phyloP scores from a whole-genome alignment of 2,797 vertebrate species.

The Eulemur albifrons region DNA sequence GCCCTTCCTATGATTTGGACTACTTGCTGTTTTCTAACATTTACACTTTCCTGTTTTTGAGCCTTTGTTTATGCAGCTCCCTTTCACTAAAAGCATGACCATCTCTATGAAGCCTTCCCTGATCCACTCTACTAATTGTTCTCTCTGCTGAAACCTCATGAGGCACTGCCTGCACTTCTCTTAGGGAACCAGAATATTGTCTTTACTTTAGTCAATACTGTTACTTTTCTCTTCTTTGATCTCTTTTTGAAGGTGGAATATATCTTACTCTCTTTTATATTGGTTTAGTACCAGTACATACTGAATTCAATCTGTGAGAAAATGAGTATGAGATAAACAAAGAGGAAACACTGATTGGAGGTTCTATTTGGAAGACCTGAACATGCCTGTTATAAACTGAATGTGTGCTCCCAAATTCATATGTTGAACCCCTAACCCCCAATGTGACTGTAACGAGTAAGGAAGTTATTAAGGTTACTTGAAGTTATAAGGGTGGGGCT shows the following conservation, averaged over 20 bases:
- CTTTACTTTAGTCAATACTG: not conserved
- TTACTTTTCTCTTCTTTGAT: not conserved
- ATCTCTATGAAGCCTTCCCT: not conserved
- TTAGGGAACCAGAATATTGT: not conserved
- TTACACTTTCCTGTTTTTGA: not conserved
- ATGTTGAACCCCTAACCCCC: not conserved
- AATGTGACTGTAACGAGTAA: not conserved
- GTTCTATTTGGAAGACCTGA: not conserved
- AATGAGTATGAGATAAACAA: not conserved
- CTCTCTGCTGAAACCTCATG: not conserved
- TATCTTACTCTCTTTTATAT: not conserved
- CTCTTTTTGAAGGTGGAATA: not conserved
- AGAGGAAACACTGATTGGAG: not conserved
- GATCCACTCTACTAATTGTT: not conserved
- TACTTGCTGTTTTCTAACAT: not conserved
- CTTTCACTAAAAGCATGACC: not conserved
- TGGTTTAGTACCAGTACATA: not conserved
- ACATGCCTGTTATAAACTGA: not conserved
- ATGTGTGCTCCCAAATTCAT: no score
- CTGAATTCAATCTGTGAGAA: not conserved
- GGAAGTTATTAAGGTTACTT: not conserved
- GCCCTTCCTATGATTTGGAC: not conserved
- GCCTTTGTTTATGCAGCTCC: not conserved
- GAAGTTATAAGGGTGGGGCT: not conserved
- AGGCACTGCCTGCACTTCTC: not conserved